These are phyloP conservation scores for Enteromius treurensis DNA, from an alignment of 2,797 vertebrate species.

Conservation along the genomic window DNA sequence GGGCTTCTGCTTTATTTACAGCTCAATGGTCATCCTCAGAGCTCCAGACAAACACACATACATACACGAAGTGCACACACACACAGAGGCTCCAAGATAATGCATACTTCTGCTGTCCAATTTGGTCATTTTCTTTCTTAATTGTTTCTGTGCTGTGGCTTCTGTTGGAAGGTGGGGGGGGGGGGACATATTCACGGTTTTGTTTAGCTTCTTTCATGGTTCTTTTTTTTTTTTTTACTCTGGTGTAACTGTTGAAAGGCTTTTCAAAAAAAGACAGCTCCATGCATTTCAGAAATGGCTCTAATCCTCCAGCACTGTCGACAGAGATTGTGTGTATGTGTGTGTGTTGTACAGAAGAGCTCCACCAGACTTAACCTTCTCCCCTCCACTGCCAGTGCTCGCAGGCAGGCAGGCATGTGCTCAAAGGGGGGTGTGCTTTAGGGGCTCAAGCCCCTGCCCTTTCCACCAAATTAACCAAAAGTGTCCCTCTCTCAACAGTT, in stretches of 20 bases:
- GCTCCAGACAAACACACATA: conserved; percentile 48
- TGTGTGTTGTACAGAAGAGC: conserved; percentile 51
- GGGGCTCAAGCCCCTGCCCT: not conserved
- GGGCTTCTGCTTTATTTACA: conserved; percentile 63
- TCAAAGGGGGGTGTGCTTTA: not conserved
- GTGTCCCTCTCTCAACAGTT: not conserved
- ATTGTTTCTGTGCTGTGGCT: conserved; percentile 42
- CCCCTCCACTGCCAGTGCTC: conserved; percentile 32
- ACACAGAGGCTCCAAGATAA: conserved; percentile 33
- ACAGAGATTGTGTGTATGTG: conserved; percentile 40
- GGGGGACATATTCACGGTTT: conserved; percentile 47
- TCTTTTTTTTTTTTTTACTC: conserved; percentile 40
- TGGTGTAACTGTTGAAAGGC: conserved; percentile 57
- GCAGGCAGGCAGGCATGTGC: conserved; percentile 22
- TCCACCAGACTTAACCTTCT: conserved; percentile 59
- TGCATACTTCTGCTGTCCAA: conserved; percentile 44
- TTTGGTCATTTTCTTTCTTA: conserved; percentile 52
- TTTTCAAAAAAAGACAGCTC: conserved; percentile 50
- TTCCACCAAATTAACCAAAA: not conserved
- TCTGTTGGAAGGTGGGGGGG: conserved; percentile 21
- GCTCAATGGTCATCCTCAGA: conserved; percentile 60
- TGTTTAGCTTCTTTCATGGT: conserved; percentile 57
- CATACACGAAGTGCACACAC: not conserved
- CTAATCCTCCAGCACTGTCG: conserved; percentile 47
- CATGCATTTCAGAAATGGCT: conserved; percentile 51